These are phyloP conservation scores for Diglossa cyanea DNA, from an alignment of 2,797 vertebrate species.

Conservation along the genomic window DNA sequence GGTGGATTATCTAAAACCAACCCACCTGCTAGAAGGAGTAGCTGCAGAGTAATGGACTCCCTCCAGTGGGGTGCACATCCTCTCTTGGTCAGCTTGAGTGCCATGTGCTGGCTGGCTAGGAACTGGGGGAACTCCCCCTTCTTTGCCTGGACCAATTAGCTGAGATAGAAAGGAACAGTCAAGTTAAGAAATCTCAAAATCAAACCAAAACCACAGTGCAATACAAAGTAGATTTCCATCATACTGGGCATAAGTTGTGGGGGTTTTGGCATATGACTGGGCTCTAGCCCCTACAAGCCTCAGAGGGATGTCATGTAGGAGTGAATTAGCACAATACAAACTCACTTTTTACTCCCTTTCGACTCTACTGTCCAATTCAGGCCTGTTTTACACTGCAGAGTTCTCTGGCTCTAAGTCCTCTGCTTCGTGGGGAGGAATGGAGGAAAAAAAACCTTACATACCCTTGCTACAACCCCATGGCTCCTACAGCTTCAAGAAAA, in stretches of 20 bases:
- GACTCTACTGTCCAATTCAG: not conserved
- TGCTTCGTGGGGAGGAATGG: not conserved
- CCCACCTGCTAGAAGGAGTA: slow-evolving; percentile 89
- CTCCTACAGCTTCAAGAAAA: not conserved
- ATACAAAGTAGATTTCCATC: not conserved
- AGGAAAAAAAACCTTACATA: not conserved
- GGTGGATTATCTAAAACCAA: not conserved
- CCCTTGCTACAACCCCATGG: not conserved
- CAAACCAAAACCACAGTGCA: not conserved
- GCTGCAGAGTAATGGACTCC: slow-evolving; percentile 75
- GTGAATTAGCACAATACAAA: not conserved
- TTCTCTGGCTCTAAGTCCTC: not conserved
- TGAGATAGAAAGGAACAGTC: slow-evolving; percentile 62
- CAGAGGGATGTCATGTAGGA: not conserved
- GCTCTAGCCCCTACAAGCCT: not conserved
- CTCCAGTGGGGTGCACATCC: slow-evolving; percentile 76
- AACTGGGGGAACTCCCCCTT: slow-evolving; percentile 83
- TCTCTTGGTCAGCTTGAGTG: slow-evolving; percentile 84
- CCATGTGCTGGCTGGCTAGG: slow-evolving; percentile 84
- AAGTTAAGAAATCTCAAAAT: not conserved
- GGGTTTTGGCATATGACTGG: not conserved
- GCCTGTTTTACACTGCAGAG: not conserved
- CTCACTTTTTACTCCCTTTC: not conserved
- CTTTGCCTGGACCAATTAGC: slow-evolving; percentile 85
- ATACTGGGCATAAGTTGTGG: not conserved